Conservation (phyloP, 2,888 invertebrate genomes). For the Xanthostigma xanthostigma region DNA sequence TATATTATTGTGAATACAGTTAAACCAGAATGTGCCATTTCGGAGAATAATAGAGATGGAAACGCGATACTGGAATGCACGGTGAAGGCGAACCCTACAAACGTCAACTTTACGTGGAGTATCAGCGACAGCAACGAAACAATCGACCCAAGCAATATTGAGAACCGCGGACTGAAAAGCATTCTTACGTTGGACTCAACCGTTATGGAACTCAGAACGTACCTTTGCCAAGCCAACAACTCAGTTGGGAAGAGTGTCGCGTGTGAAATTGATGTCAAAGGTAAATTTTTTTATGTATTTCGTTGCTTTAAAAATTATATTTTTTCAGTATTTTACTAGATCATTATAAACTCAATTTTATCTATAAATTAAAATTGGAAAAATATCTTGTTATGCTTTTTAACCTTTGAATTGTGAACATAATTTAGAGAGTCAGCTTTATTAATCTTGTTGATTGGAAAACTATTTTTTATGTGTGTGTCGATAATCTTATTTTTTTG, state of each 20-base stretch:
- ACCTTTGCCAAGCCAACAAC: constrained; percentile 75
- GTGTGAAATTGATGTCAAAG: constrained; percentile 52
- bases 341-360: too few relatives aligned
- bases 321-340: too few relatives aligned
- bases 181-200: constrained; percentile 47
- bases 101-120: constrained; percentile 69
- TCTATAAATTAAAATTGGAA: too few relatives aligned
- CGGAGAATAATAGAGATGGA: constrained; percentile 54
- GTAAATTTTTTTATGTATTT: constrained; percentile 33
- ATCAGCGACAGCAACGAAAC: constrained; percentile 74
- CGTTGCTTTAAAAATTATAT: too few relatives aligned
- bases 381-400: too few relatives aligned
- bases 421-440: too few relatives aligned
- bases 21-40: constrained; percentile 72
- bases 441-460: too few relatives aligned
- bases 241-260: constrained; percentile 50
- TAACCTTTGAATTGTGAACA: too few relatives aligned
- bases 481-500: too few relatives aligned
- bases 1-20: constrained; percentile 31
- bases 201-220: constrained; percentile 54
- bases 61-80: constrained; percentile 66
- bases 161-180: constrained; percentile 36
- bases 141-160: constrained; percentile 41
- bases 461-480: too few relatives aligned
- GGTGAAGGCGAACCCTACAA: constrained; percentile 64